phyloP scores from a whole-genome alignment of 2,113 vertebrate genomes.

The Loxodonta africana region DNA sequence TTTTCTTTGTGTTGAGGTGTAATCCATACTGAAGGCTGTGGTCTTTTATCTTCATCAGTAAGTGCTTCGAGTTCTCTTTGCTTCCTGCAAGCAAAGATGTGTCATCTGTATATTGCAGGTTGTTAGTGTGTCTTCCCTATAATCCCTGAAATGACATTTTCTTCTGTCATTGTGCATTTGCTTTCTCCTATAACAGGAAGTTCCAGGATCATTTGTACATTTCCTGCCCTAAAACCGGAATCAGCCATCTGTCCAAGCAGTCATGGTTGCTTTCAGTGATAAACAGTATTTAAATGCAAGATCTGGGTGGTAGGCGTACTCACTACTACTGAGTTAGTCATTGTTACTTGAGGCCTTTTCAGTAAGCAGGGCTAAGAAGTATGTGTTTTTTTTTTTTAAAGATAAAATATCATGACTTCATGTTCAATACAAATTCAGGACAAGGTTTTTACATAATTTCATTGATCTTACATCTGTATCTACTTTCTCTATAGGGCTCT shows the following conservation, averaged over 20 bases:
- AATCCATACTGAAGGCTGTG: too few species aligned
- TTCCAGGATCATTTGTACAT: neutral
- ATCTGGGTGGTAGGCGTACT: neutral
- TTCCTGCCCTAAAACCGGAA: neutral
- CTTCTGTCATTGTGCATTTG: neutral
- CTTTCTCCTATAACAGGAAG: neutral
- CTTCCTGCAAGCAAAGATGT: too few species aligned
- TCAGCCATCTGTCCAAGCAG: neutral
- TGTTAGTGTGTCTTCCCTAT: neutral
- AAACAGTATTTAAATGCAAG: neutral
- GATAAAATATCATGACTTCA: slow-evolving; percentile 16
- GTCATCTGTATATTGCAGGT: too few species aligned
- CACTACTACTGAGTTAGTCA: neutral
- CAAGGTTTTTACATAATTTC: neutral
- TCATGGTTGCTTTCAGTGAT: neutral
- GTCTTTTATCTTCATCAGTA: too few species aligned
- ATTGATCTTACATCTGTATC: neutral
- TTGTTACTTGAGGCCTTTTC: slow-evolving; percentile 1
- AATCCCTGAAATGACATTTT: neutral
- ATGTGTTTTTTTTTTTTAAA: neutral
- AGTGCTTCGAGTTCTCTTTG: too few species aligned
- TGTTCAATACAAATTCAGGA: neutral
- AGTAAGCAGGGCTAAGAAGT: neutral
- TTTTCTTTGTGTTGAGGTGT: too few species aligned
- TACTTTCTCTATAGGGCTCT: neutral